A percentile compares a stretch with the other conserved stretches of the same genome.
phyloP scores from a whole-genome alignment of 2,113 vertebrate genomes.

The Hucho hucho region DNA sequence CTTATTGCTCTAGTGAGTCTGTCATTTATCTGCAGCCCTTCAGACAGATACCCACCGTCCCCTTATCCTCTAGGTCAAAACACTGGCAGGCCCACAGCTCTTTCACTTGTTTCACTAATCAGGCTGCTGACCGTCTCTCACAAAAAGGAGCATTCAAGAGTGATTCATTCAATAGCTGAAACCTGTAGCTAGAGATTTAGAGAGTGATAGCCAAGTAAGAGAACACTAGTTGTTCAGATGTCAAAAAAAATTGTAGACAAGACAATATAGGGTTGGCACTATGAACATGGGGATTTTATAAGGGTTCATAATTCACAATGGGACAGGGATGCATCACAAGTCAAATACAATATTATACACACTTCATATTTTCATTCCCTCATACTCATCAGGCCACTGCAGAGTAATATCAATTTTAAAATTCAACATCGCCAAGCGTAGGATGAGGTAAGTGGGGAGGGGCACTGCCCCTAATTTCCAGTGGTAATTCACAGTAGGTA shows the following conservation, averaged over 20 bases:
- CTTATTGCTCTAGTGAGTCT: background rate
- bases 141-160: background rate
- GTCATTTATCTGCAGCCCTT: background rate
- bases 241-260: too few species aligned
- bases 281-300: background rate
- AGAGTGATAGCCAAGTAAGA: too few species aligned
- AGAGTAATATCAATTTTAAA: background rate
- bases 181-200: background rate
- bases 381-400: background rate
- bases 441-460: background rate
- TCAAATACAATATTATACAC: background rate
- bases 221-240: too few species aligned
- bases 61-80: background rate
- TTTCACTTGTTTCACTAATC: background rate
- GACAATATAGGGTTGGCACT: too few species aligned
- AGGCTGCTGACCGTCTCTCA: background rate
- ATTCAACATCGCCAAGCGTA: background rate
- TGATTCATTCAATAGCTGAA: background rate
- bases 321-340: background rate
- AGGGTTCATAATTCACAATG: background rate
- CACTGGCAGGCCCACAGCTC: background rate
- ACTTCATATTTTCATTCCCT: background rate
- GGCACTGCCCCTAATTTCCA: background rate
- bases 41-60: background rate
- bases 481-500: background rate